phyloP scores from a whole-genome alignment of 2,113 vertebrate species.

The Hippolais icterina region DNA sequence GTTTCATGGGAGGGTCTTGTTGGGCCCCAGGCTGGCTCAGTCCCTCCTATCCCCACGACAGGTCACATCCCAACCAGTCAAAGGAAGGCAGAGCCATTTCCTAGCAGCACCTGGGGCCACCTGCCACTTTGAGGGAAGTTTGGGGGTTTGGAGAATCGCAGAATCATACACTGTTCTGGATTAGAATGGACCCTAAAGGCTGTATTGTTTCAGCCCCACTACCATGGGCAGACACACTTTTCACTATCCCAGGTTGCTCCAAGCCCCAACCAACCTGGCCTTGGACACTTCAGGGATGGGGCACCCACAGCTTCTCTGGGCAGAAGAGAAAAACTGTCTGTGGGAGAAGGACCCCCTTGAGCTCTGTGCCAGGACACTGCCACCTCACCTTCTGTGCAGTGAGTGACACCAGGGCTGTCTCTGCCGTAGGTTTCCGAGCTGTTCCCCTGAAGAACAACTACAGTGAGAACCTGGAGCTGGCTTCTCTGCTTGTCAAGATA shows the following conservation, averaged over 20 bases:
- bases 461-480: constrained; percentile 93
- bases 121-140: neutral
- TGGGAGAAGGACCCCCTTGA: neutral
- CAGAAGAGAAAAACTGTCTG: neutral
- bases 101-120: neutral
- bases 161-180: neutral
- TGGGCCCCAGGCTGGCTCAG: neutral
- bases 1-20: neutral
- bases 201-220: neutral
- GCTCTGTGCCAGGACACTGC: neutral
- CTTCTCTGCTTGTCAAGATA: constrained; percentile 90
- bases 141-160: neutral
- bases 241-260: neutral
- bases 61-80: neutral
- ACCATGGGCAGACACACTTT: neutral
- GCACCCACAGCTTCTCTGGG: neutral
- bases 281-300: neutral
- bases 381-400: rapidly evolving
- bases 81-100: neutral
- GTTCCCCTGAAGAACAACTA: constrained; percentile 98
- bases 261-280: rapidly evolving
- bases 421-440: constrained; percentile 84
- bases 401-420: neutral
- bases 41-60: neutral
- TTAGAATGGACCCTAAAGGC: neutral